phyloP scores from a whole-genome alignment of 2,797 vertebrate genomes.

The Fistularia tabacaria region DNA sequence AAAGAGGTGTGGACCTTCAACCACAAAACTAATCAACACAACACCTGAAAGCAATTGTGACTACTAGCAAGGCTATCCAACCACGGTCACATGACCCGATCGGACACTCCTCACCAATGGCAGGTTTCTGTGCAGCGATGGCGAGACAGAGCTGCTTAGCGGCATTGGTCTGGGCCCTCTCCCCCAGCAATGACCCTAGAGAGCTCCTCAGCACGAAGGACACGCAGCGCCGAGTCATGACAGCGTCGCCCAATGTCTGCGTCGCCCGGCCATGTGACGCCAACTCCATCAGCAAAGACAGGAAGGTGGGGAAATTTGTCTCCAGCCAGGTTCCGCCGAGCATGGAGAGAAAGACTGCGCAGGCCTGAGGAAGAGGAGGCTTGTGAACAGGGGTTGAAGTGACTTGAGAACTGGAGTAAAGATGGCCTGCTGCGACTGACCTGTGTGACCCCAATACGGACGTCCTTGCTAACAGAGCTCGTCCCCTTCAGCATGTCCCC shows the following conservation, averaged over 20 bases:
- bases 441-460: conserved; percentile 90
- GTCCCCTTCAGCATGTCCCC: conserved; percentile 90
- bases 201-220: conserved; percentile 87
- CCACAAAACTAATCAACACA: too few species aligned
- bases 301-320: conserved; percentile 78
- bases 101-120: conserved; percentile 80
- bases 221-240: conserved; percentile 78
- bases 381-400: too few species aligned
- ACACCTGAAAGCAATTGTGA: too few species aligned
- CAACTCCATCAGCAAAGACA: conserved; percentile 83
- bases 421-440: conserved; percentile 51
- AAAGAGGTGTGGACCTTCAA: too few species aligned
- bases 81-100: background rate
- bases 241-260: conserved; percentile 76
- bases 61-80: too few species aligned
- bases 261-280: conserved; percentile 78
- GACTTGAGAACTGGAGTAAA: background rate
- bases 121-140: conserved; percentile 80
- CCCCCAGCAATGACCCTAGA: conserved; percentile 84
- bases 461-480: conserved; percentile 83
- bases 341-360: conserved; percentile 84
- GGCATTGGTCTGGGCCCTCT: conserved; percentile 89
- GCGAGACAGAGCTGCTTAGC: conserved; percentile 83
- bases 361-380: conserved; percentile 71
- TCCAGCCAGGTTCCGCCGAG: conserved; percentile 87